These are phyloP conservation scores for Leptobrachium ailaonicum DNA, from an alignment of 2,113 vertebrate species.

Conservation along the genomic window DNA sequence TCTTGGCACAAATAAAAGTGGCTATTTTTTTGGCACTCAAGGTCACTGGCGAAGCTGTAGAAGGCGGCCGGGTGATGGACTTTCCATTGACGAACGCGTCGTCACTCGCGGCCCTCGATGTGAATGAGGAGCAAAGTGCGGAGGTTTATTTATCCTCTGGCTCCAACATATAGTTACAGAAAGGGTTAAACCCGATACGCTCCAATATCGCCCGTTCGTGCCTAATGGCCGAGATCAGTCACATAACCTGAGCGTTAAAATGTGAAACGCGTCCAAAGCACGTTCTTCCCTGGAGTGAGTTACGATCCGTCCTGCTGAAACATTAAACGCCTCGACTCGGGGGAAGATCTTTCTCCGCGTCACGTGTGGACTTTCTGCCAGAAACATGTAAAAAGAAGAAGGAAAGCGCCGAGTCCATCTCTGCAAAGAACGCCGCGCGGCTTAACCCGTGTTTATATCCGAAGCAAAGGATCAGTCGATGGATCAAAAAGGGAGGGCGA, in stretches of 20 bases:
- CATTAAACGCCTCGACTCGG: neutral
- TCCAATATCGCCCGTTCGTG: neutral
- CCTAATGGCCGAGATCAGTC: neutral
- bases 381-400: neutral
- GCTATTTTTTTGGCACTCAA: too few species aligned
- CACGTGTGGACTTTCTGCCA: neutral
- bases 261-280: neutral
- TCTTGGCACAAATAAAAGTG: too few species aligned
- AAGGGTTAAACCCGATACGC: neutral
- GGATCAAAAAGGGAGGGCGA: neutral
- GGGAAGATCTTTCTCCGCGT: too few species aligned
- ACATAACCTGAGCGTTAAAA: neutral
- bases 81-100: too few species aligned
- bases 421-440: neutral
- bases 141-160: too few species aligned
- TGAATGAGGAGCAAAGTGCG: too few species aligned
- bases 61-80: too few species aligned
- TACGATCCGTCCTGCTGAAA: neutral
- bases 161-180: too few species aligned
- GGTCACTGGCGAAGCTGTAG: too few species aligned
- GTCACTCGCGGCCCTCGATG: too few species aligned
- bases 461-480: neutral
- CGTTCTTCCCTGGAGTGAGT: neutral
- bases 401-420: neutral
- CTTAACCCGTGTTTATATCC: neutral